A percentile compares a stretch with the other conserved stretches of the same genome.
phyloP scores from a whole-genome alignment of 2,797 vertebrate species.

The Botia kubotai region DNA sequence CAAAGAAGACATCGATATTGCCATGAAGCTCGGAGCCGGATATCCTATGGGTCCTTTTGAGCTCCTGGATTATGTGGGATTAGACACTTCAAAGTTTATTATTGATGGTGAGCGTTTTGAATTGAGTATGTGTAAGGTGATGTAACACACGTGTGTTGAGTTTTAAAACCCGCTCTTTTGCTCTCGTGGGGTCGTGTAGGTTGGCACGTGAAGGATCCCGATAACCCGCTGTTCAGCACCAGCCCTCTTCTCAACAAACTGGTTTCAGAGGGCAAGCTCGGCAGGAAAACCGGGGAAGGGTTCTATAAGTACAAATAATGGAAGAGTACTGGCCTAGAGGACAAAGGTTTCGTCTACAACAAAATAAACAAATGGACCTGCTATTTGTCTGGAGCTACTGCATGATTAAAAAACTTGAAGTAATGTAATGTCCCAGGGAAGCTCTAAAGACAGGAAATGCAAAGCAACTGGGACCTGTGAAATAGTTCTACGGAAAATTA shows the following conservation, averaged over 20 bases:
- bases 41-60: slow-evolving; percentile 98
- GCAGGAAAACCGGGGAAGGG: slow-evolving; percentile 93
- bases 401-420: not conserved
- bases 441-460: too few relatives aligned
- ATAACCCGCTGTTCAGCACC: slow-evolving; percentile 85
- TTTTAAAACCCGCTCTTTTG: not conserved
- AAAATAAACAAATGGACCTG: not conserved
- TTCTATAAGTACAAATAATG: slow-evolving; percentile 93
- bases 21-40: slow-evolving; percentile 95
- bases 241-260: slow-evolving; percentile 86
- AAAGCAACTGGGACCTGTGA: not conserved
- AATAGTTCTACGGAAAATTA: not conserved
- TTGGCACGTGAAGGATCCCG: slow-evolving; percentile 83
- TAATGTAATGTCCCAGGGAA: not conserved
- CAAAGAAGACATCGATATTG: slow-evolving; percentile 96
- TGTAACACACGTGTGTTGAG: slow-evolving; percentile 65
- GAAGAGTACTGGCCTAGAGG: not conserved
- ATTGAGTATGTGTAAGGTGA: not conserved
- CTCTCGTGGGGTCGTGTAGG: slow-evolving; percentile 71
- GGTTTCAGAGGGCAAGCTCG: slow-evolving; percentile 90
- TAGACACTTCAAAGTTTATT: slow-evolving; percentile 94
- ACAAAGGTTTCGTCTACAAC: not conserved
- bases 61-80: slow-evolving; percentile 93
- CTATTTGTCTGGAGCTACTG: not conserved
- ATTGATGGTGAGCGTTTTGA: slow-evolving; percentile 82